Percentiles rank a stretch among this genome's conserved stretches.
Conservation (phyloP, 64 coral and sea anemone species). For the Porites australiensis region DNA sequence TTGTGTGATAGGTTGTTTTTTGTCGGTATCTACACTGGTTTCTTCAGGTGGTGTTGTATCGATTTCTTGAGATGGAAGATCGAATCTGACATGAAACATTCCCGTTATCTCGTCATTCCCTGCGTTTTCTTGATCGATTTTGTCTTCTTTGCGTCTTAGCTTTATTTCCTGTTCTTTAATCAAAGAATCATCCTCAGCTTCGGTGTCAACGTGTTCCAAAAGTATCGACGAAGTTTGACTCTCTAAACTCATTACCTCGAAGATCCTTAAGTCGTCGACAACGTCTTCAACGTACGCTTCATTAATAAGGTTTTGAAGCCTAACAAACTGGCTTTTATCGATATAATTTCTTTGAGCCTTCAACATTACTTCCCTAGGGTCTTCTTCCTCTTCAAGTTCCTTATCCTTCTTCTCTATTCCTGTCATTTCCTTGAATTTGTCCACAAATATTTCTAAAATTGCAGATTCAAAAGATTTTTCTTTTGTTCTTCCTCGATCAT, state of each 20-base stretch:
- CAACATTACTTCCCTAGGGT: constrained; percentile 32
- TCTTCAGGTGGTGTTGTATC: not conserved
- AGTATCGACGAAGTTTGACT: no score
- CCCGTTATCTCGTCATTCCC: not conserved
- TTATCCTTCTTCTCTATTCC: constrained; percentile 26
- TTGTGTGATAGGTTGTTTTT: not conserved
- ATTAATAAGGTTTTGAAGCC: constrained; percentile 47
- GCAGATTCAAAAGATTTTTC: constrained; percentile 21
- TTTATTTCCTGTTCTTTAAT: not conserved
- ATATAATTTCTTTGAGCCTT: constrained; percentile 64
- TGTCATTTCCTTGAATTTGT: constrained; percentile 36
- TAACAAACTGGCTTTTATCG: constrained; percentile 46
- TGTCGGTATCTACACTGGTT: not conserved
- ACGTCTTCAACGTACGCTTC: constrained; percentile 67
- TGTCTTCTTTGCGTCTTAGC: not conserved
- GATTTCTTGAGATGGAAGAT: not conserved
- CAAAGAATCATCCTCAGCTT: not conserved
- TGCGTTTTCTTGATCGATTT: not conserved
- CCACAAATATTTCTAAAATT: constrained; percentile 59
- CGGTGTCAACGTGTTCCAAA: not conserved
- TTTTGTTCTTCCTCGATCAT: constrained; percentile 13
- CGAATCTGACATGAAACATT: not conserved
- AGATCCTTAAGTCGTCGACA: constrained; percentile 31
- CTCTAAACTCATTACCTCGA: not conserved
- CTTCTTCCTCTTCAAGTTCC: constrained; percentile 21